Conservation (phyloP, 1,140 invertebrate genomes). For the Hycleus cichorii region DNA sequence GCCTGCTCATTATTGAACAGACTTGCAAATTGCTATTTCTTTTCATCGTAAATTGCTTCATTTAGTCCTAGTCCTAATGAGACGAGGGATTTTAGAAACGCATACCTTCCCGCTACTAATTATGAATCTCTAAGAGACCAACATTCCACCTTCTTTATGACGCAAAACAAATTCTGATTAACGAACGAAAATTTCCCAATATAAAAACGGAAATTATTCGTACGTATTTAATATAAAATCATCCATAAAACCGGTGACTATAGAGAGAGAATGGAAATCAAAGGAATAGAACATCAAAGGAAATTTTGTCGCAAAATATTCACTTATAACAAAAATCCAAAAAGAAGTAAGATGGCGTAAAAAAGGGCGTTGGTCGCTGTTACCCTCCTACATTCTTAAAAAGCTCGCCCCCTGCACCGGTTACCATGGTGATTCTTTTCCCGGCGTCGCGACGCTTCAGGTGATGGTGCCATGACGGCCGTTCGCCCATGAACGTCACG, state of each 20-base stretch:
- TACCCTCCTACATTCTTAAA: constrained; percentile 31
- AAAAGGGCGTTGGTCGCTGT: constrained; percentile 27
- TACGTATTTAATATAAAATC: too few relatives aligned
- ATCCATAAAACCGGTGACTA: too few relatives aligned
- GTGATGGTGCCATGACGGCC: constrained; percentile 26
- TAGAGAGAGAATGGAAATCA: too few relatives aligned
- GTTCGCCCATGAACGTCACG: neutral
- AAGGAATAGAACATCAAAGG: too few relatives aligned
- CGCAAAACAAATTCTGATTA: neutral
- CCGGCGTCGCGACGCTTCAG: constrained; percentile 28
- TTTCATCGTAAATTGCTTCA: constrained; percentile 28
- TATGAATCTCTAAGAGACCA: neutral
- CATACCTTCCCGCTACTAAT: constrained; percentile 3
- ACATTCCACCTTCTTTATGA: too few relatives aligned
- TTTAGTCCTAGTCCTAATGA: constrained; percentile 22
- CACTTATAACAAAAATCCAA: neutral
- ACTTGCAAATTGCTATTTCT: constrained; percentile 26
- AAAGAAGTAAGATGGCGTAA: constrained; percentile 31
- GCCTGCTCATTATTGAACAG: constrained; percentile 22
- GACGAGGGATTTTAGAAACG: constrained; percentile 10
- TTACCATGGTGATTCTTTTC: constrained; percentile 31
- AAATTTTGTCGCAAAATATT: too few relatives aligned
- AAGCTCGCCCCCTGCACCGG: constrained; percentile 24
- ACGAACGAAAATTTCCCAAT: neutral
- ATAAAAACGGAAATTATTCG: too few relatives aligned